phyloP scores from a whole-genome alignment of 2,888 invertebrate genomes.

The Agrenia bidenticulata region DNA sequence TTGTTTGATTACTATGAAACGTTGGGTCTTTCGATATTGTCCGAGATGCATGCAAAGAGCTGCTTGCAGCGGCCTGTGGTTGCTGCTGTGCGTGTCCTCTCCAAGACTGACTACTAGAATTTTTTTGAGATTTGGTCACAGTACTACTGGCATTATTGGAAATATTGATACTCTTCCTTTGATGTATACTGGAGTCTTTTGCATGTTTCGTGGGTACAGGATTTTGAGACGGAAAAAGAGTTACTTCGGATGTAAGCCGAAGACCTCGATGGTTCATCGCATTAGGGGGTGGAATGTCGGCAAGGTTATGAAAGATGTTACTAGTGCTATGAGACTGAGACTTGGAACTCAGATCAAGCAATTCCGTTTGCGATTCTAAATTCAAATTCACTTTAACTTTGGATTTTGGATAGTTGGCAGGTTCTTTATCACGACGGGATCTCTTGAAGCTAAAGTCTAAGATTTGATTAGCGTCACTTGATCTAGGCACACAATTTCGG shows the following conservation, averaged over 20 bases:
- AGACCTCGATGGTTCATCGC: constrained; percentile 50
- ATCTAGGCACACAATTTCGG: not conserved
- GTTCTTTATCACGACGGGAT: constrained; percentile 11
- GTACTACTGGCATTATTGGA: not conserved
- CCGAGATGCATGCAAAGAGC: too few species aligned
- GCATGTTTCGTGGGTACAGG: not conserved
- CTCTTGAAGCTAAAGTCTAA: constrained; percentile 39
- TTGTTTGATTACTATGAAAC: not conserved
- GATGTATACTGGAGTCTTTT: not conserved
- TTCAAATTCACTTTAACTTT: constrained; percentile 19
- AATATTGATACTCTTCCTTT: not conserved
- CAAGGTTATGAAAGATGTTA: constrained; percentile 34
- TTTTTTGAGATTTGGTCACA: too few species aligned
- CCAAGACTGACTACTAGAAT: too few species aligned
- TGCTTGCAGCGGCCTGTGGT: too few species aligned
- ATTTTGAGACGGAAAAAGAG: constrained; percentile 44
- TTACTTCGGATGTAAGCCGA: constrained; percentile 52
- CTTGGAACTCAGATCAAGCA: constrained; percentile 46
- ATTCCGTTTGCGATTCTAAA: constrained; percentile 26
- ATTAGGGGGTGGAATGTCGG: constrained; percentile 48
- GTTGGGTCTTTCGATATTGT: too few species aligned
- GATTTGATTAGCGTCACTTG: constrained; percentile 11
- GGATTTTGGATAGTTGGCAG: constrained; percentile 3
- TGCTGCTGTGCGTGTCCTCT: too few species aligned
- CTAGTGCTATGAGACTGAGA: constrained; percentile 28